Base-by-base conservation (phyloP, 1,140 invertebrate genomes). In the Calliphora vicina region DNA sequence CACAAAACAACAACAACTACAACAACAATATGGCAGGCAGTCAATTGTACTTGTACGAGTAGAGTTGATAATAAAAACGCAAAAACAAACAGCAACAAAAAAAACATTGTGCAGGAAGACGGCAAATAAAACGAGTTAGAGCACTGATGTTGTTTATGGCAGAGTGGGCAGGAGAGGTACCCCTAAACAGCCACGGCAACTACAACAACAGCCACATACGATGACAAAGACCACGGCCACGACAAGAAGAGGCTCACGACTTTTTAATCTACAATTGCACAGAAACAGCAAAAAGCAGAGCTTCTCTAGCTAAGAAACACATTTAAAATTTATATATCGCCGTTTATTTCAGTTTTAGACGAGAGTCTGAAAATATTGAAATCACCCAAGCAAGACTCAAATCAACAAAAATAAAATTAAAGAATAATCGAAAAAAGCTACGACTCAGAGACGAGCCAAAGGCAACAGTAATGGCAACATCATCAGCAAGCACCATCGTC, bases 321-420 rank as follows among this genome's bases (percentile, higher is more conserved):
- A 2, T 35, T 35, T 35, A 35, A 35, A 35, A 35, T 35, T 1
- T 35, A 35, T n/a, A 29, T 35, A 8, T 35, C 10, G 35, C 35
- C 35, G 35, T 35, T 35, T 29, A 29, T 29, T 29, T 35, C 10
- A 35, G 35, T 35, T 73, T 20, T 43, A 20, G 74, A 23, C 35
- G 74, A 78, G 74, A 43, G 2, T 78, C 74, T 45, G 74, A 78
- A 78, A 78, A 43, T 43, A 26, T 25, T 78, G 1, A 26, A 78
- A 78, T 78, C 74, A 78, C n/a, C 35, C 74, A 78, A 78, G 74
- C 74, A 78, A 78, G 42, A 23, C 74, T 78, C 35, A 45, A 78
- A 42, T 15, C 35, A 78, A 43, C 35, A 35, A 78, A 29, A 20
- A 76, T 20, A 17, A 35, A 76, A 35, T 35, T 35, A 35, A 35